Base-by-base conservation (phyloP, 2,113 vertebrate genomes). In the Corydoras sp. region DNA sequence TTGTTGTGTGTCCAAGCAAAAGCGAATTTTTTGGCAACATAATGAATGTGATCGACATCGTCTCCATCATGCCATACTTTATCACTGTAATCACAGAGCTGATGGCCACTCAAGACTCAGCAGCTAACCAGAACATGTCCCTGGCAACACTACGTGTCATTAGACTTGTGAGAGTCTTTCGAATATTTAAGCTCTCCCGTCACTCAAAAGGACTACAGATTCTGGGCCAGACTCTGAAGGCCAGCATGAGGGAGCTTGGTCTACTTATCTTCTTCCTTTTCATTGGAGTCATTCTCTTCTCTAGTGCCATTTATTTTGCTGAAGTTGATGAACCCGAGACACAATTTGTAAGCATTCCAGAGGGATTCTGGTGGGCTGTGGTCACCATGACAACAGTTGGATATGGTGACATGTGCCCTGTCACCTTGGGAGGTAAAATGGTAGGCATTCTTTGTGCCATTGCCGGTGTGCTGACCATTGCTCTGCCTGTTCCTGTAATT, bases 311-410 rank as follows among this genome's bases (percentile, higher is more conserved):
- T 81, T 99, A 94, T 86, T 99, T 98, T 8, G 95, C 95, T 0
- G 96, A 98, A 69, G 97, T 95, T 53, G 97, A 99, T 0, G 96
- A 99, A 77, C 95, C 95, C 0, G 90, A 95, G 70, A 97, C 95
- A 0, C 95, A 98, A 58, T 99, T 99, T 80, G 91, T 95, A 7
- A 99, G 97, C 88, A 99, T 99, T 71, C 97, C 96, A 0, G 95
- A 99, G 0, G 96, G 94, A 9, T 99, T 99, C 89, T 99, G 97
- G 97, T 99, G 97, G 97, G 95, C 97, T 0, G 95, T 99, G 84
- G 95, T 99, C 10, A 97, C 97, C 1, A 99, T 99, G 96, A 99
- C 97, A 0, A 99, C 97, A 0, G 97, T 99, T 31, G 97, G 97
- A 63, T 99, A 98, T 0, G 97, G 97, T 0, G 97, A 99, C 85